Conservation (phyloP, 2,797 vertebrate species). For the Dallia pectoralis region DNA sequence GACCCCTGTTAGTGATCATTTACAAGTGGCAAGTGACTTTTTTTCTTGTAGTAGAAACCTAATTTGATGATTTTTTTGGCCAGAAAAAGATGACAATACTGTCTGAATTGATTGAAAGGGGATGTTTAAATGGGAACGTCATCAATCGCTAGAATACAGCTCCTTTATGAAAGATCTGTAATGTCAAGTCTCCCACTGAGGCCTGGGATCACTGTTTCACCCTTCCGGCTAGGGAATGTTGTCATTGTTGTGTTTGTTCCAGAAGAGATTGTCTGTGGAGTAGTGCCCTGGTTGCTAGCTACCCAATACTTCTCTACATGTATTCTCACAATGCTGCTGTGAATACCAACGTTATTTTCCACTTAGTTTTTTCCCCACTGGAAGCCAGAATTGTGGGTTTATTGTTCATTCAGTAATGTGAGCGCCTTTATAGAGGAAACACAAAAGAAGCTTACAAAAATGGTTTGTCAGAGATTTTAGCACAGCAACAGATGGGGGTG, state of each 20-base stretch:
- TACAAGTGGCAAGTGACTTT: no score
- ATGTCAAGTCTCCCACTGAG: neutral
- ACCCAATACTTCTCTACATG: neutral
- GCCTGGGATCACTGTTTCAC: neutral
- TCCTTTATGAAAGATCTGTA: neutral
- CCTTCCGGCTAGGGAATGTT: neutral
- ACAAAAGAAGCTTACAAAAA: neutral
- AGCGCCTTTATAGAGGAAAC: neutral
- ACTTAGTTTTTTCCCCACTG: neutral
- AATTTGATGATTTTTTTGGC: neutral
- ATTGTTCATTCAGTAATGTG: neutral
- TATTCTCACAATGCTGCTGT: neutral
- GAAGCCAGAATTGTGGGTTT: neutral
- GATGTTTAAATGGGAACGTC: neutral
- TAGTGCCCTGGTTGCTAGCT: neutral
- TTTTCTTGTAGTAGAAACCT: neutral
- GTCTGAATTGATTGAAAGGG: neutral
- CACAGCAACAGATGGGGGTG: constrained; percentile 7
- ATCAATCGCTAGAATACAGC: neutral
- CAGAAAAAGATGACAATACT: neutral
- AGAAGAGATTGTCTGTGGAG: neutral
- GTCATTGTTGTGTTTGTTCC: neutral
- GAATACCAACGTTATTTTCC: neutral
- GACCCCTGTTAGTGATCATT: no score
- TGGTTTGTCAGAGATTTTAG: neutral